phyloP scores from a whole-genome alignment of 1,140 invertebrate genomes.

The Sycophaga agraensis region DNA sequence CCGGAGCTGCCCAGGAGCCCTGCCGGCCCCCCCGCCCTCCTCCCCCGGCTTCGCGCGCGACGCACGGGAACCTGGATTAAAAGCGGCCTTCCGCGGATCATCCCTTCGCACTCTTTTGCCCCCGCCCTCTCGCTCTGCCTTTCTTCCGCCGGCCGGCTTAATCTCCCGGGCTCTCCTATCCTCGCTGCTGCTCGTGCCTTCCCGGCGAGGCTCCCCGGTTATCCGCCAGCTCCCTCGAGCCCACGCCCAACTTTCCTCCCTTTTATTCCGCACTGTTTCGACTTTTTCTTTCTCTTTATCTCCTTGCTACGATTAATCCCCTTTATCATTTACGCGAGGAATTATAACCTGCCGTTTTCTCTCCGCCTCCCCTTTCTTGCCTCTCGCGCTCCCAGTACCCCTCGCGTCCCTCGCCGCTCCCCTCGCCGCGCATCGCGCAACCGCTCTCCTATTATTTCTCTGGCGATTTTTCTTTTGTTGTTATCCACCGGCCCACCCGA shows the following conservation, averaged over 20 bases:
- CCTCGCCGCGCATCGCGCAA: neutral
- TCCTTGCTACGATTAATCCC: conserved; percentile 9
- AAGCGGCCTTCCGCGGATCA: conserved; percentile 33
- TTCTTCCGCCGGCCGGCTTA: conserved; percentile 12
- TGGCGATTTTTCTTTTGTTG: conserved; percentile 10
- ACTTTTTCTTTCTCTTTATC: too few species aligned
- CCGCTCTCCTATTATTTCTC: neutral
- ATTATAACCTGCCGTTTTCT: conserved; percentile 3
- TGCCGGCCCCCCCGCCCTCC: too few species aligned
- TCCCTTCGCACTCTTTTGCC: conserved; percentile 34
- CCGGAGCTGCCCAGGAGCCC: too few species aligned
- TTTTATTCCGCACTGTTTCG: neutral
- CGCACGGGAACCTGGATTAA: conserved; percentile 41
- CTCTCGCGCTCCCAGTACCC: neutral
- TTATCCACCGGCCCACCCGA: neutral
- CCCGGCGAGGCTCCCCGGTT: conserved; percentile 1
- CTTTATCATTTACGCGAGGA: conserved; percentile 9
- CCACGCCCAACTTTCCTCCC: neutral
- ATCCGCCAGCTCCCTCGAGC: neutral
- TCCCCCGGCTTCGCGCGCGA: too few species aligned
- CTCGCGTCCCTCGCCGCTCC: too few species aligned
- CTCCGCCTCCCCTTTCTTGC: conserved; percentile 8
- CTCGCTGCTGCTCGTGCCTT: too few species aligned
- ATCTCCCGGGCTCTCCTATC: too few species aligned
- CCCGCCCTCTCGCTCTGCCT: conserved; percentile 24